These are phyloP conservation scores for Drosophila prolongata DNA, from an alignment of 2,888 invertebrate genomes.

Conservation along the genomic window DNA sequence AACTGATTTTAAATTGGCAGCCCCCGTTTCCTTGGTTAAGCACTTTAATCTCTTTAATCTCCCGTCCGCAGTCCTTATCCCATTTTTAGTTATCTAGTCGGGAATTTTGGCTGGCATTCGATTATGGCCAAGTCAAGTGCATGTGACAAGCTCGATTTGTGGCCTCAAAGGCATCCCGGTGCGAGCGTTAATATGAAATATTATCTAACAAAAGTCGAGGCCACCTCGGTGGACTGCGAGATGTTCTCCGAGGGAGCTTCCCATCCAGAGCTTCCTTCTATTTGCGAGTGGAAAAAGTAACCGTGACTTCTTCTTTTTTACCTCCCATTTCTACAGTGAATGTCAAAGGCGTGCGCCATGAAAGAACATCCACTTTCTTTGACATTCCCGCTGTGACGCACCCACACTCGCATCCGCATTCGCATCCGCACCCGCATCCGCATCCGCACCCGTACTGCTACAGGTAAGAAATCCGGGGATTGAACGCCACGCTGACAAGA, in stretches of 20 bases:
- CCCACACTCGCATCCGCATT: conserved; percentile 74
- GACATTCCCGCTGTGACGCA: conserved; percentile 85
- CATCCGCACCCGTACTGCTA: conserved; percentile 82
- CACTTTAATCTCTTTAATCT: not conserved
- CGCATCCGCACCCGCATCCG: conserved; percentile 53
- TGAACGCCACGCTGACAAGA: conserved; percentile 52
- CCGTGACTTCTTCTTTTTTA: conserved; percentile 32
- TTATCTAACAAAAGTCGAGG: conserved; percentile 76
- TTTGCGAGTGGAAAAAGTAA: conserved; percentile 20
- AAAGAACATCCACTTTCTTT: conserved; percentile 85
- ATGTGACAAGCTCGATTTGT: conserved; percentile 72
- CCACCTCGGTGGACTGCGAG: conserved; percentile 1
- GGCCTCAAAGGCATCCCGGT: conserved; percentile 76
- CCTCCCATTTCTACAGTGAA: conserved; percentile 72
- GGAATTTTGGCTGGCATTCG: conserved; percentile 12
- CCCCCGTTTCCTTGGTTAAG: not conserved
- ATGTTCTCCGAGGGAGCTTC: conserved; percentile 9
- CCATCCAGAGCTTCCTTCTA: not conserved
- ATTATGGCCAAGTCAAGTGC: conserved; percentile 54
- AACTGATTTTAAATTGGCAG: not conserved
- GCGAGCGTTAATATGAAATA: conserved; percentile 79
- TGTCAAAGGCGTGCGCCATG: conserved; percentile 85
- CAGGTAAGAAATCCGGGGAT: conserved; percentile 75
- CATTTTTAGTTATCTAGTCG: conserved; percentile 22
- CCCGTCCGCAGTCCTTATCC: not conserved